Percentiles rank a stretch among this genome's conserved stretches.
These are phyloP conservation scores for Coendou prehensilis DNA, from an alignment of 2,797 vertebrate species.

Conservation along the genomic window DNA sequence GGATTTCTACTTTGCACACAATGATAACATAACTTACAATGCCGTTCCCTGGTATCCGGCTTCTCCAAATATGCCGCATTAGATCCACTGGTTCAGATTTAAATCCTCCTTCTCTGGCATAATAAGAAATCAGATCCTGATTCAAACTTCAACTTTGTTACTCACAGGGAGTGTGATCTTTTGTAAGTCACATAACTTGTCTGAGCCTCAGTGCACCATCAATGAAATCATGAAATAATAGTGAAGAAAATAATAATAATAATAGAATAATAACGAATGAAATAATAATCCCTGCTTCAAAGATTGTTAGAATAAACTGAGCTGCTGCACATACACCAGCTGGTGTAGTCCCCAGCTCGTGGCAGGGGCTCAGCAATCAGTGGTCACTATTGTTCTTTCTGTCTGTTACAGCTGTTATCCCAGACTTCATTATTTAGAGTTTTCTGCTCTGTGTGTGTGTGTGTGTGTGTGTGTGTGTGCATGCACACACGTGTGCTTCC, in stretches of 20 bases:
- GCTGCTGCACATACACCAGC: background rate
- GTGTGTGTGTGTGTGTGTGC: background rate
- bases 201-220: background rate
- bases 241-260: background rate
- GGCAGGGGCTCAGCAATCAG: background rate
- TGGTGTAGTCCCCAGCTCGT: rapidly evolving
- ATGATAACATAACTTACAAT: background rate
- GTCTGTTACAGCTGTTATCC: background rate
- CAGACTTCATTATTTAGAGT: background rate
- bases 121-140: background rate
- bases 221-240: background rate
- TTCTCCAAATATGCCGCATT: background rate
- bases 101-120: conserved; percentile 1
- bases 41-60: background rate
- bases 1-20: background rate
- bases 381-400: background rate
- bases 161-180: background rate
- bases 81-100: background rate
- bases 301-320: background rate
- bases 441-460: background rate
- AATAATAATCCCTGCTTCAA: background rate
- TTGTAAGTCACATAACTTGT: conserved; percentile 26
- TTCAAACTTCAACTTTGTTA: conserved; percentile 12
- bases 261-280: background rate
- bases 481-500: background rate